phyloP scores from a whole-genome alignment of 1,140 invertebrate species.

The Macrotrachela quadricornifera region DNA sequence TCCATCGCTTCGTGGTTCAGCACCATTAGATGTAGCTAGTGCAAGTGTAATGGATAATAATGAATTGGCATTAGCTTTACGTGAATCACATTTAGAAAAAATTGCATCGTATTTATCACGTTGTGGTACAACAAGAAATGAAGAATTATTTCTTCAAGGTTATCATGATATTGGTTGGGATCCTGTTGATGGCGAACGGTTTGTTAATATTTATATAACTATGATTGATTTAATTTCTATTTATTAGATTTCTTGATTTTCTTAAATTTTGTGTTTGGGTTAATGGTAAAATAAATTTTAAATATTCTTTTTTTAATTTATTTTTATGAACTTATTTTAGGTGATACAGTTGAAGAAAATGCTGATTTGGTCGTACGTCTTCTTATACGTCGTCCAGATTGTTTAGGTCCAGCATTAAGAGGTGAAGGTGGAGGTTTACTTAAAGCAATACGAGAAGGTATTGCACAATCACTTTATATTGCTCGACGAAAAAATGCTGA shows the following conservation, averaged over 20 bases:
- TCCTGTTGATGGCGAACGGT: constrained; percentile 92
- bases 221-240: no score
- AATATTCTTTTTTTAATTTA: no score
- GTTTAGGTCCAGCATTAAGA: constrained; percentile 80
- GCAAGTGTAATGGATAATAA: constrained; percentile 99
- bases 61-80: constrained; percentile 76
- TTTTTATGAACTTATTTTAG: no score
- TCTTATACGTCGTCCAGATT: constrained; percentile 87
- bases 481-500: constrained; percentile 12
- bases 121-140: constrained; percentile 87
- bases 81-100: constrained; percentile 92
- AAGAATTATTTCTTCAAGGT: constrained; percentile 80
- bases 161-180: constrained; percentile 99
- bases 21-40: constrained; percentile 92
- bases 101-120: constrained; percentile 77
- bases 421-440: constrained; percentile 89
- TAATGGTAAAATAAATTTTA: constrained; percentile 35
- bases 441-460: constrained; percentile 83
- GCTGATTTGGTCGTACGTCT: constrained; percentile 93
- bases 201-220: constrained; percentile 56
- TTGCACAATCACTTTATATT: constrained; percentile 43
- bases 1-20: constrained; percentile 83
- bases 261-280: constrained; percentile 98
- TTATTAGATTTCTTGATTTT: constrained; percentile 50
- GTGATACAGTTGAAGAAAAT: constrained; percentile 96